Percentiles rank a stretch among this genome's conserved stretches.
Conservation (phyloP, 64 coral and sea anemone species). For the Stylophora pistillata region DNA sequence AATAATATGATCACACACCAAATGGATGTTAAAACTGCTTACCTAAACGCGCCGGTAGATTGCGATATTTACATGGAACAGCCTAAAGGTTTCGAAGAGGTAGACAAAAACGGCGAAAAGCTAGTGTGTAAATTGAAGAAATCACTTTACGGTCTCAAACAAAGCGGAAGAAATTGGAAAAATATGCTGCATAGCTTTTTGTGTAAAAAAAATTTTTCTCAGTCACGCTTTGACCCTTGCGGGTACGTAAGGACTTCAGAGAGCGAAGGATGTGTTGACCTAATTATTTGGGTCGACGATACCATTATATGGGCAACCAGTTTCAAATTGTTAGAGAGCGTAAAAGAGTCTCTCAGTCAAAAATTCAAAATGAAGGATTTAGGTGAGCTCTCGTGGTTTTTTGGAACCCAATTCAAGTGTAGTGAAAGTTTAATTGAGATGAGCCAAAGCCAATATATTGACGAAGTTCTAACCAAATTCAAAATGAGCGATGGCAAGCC, state of each 20-base stretch:
- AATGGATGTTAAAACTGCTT: slow-evolving; percentile 2
- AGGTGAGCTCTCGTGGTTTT: slow-evolving; percentile 16
- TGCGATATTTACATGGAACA: slow-evolving; percentile 41
- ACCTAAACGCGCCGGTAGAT: slow-evolving; percentile 28
- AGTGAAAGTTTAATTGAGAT: background rate
- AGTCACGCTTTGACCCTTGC: slow-evolving; percentile 4
- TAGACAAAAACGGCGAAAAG: background rate
- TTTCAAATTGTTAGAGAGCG: background rate
- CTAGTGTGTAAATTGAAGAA: slow-evolving; percentile 41
- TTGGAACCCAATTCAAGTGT: slow-evolving; percentile 9
- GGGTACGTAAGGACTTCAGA: slow-evolving; percentile 5
- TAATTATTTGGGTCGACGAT: slow-evolving; percentile 33
- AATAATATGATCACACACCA: background rate
- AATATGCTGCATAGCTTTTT: slow-evolving; percentile 28
- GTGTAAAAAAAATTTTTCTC: background rate
- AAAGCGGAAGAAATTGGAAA: slow-evolving; percentile 30
- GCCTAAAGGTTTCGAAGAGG: slow-evolving; percentile 11
- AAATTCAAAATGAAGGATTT: slow-evolving; percentile 47
- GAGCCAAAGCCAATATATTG: slow-evolving; percentile 16
- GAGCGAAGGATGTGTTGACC: background rate
- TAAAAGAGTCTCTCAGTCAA: slow-evolving; percentile 3
- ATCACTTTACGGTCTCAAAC: slow-evolving; percentile 33
- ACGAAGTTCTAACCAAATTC: slow-evolving; percentile 4
- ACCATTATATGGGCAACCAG: slow-evolving; percentile 1
- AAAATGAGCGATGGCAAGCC: slow-evolving; percentile 26